phyloP scores from a whole-genome alignment of 2,797 vertebrate genomes.

The Trichosurus vulpecula region DNA sequence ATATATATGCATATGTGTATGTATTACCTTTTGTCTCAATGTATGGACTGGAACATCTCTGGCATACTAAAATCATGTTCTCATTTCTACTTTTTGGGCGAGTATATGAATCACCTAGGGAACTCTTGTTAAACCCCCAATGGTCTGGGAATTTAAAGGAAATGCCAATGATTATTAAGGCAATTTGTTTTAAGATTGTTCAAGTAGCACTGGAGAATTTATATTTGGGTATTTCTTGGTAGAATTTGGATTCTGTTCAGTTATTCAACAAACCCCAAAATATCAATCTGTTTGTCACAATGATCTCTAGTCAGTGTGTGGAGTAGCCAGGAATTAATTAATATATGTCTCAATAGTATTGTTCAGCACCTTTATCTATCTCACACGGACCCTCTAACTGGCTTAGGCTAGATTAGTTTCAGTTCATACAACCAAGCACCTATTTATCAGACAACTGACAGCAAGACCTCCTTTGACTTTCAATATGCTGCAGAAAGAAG shows the following conservation, averaged over 20 bases:
- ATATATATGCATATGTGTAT: too few species aligned
- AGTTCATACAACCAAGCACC: conserved; percentile 42
- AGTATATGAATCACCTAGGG: neutral
- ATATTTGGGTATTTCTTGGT: neutral
- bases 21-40: neutral
- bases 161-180: neutral
- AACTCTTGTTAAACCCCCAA: neutral
- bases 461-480: conserved; percentile 36
- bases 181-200: neutral
- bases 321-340: conserved; percentile 18
- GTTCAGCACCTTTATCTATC: conserved; percentile 50
- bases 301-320: neutral
- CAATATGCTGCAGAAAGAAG: conserved; percentile 21
- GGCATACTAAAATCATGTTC: neutral
- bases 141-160: neutral
- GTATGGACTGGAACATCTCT: neutral
- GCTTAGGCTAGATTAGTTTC: conserved; percentile 11
- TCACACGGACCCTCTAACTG: conserved; percentile 11
- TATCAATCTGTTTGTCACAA: neutral
- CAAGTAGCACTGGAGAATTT: neutral
- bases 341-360: conserved; percentile 27
- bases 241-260: conserved; percentile 9
- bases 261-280: conserved; percentile 6
- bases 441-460: conserved; percentile 67
- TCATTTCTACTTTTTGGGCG: neutral